Evolutionary conservation across 2,113 vertebrate genomes (phyloP), one percentile per base, ranked within the genome.

Genomic region (Carollia perspicillata): DNA sequence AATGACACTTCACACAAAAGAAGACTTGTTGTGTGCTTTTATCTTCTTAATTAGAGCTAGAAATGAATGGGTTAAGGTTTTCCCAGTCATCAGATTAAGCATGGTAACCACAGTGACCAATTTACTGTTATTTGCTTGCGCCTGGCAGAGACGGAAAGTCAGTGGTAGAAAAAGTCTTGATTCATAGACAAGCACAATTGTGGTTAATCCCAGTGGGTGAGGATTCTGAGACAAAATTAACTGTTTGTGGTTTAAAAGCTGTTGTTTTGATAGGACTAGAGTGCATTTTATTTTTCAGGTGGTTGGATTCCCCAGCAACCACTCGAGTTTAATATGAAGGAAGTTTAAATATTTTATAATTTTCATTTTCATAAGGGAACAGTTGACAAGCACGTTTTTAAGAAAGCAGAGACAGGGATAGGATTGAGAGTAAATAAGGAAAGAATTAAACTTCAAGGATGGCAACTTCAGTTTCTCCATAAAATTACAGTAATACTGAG

Each of bases 81-180:
- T 95, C 84, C 44, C 86, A 58, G 72, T 96, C 93, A 91, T 90
- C 92, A 96, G 71, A 95, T 97, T 66, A 75, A 78, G 94, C 2
- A 0, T 95, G 97, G 98, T 98, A 98, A 98, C 98, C 97, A 98
- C 97, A 98, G 97, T 98, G 98, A 98, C 97, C 95, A 96, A 95
- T 97, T 98, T 97, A 96, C 96, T 97, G 63, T 96, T 93, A 96
- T 97, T 98, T 97, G 96, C 97, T 98, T 96, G 96, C 89, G 97
- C 95, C 77, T 94, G 89, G 93, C 89, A 97, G 94, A 96, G 89
- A 97, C 95, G 75, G 63, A 97, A 97, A 98, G 95, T 98, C 97
- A 97, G 93, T 97, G 97, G 92, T 97, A 87, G 94, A 95, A 91
- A 92, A 96, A 94, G 75, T 94, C 37, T 96, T 96, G 96, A 95